Evolutionary conservation across 2,113 vertebrate species (phyloP).

Genomic region (Zeus faber): DNA sequence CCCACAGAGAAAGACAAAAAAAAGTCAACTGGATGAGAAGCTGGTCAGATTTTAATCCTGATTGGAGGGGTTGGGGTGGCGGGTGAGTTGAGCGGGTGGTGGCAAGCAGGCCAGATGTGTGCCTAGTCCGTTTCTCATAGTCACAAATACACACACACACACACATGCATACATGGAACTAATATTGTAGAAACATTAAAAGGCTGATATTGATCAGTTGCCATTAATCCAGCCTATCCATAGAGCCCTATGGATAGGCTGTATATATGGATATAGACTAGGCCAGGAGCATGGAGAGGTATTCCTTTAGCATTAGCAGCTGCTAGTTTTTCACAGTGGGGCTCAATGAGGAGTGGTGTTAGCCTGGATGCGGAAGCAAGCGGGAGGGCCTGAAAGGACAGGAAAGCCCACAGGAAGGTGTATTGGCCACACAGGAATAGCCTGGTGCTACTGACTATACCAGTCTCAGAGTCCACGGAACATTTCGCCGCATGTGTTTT

Average conservation of each 20-base stretch:
- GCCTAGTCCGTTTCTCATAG: not conserved
- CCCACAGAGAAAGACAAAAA: slow-evolving; percentile 40
- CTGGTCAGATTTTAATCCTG: slow-evolving; percentile 59
- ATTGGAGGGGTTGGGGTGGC: slow-evolving; percentile 8
- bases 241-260: too few relatives aligned
- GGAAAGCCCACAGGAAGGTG: slow-evolving; percentile 37
- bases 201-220: too few relatives aligned
- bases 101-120: not conserved
- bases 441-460: not conserved
- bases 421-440: slow-evolving; percentile 16
- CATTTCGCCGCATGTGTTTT: too few relatives aligned
- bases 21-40: slow-evolving; percentile 51
- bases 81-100: not conserved
- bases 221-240: slow-evolving; percentile 18
- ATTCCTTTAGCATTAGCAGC: not conserved
- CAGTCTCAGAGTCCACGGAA: too few relatives aligned
- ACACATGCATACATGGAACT: slow-evolving; percentile 12
- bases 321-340: slow-evolving; percentile 3
- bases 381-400: slow-evolving; percentile 9
- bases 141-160: slow-evolving; percentile 9
- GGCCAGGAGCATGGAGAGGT: too few relatives aligned
- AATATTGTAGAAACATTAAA: too few relatives aligned
- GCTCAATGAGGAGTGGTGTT: slow-evolving; percentile 23
- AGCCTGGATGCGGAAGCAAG: slow-evolving; percentile 30
- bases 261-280: too few relatives aligned